Evolutionary conservation across 2,113 vertebrate genomes (phyloP).

Genomic region (Neoarius graeffei): DNA sequence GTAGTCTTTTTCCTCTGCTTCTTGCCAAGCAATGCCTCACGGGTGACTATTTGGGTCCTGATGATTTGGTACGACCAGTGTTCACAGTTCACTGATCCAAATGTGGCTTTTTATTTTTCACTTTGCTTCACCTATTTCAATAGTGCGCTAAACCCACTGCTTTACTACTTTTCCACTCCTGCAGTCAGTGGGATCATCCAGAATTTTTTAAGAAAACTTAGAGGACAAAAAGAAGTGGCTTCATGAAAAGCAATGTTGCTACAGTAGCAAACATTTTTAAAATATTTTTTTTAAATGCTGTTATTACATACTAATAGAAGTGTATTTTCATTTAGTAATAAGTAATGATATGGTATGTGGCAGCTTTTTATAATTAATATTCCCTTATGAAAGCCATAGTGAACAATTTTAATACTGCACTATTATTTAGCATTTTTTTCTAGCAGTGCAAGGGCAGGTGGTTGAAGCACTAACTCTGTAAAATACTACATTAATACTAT

Average conservation of each 20-base stretch:
- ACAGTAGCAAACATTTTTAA: conserved; percentile 1
- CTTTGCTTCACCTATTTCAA: conserved; percentile 79
- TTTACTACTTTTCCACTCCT: conserved; percentile 78
- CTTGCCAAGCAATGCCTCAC: conserved; percentile 72
- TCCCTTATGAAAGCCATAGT: background rate
- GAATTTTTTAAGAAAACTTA: conserved; percentile 61
- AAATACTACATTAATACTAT: background rate
- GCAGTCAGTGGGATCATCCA: conserved; percentile 67
- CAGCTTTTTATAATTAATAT: background rate
- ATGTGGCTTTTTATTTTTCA: conserved; percentile 70
- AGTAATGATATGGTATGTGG: background rate
- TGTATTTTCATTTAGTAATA: background rate
- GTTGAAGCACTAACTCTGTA: background rate
- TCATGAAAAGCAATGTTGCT: background rate
- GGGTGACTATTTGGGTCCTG: conserved; percentile 70
- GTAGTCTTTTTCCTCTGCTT: conserved; percentile 73
- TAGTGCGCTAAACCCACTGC: conserved; percentile 74
- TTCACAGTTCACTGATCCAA: conserved; percentile 62
- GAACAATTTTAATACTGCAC: background rate
- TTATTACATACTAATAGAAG: background rate
- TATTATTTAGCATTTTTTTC: background rate
- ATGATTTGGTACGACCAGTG: conserved; percentile 69
- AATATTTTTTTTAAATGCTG: background rate
- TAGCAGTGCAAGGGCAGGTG: background rate
- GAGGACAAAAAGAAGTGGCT: conserved; percentile 30